Conservation (phyloP, 2,797 vertebrate genomes). For the Dendrocincla tyrannina region DNA sequence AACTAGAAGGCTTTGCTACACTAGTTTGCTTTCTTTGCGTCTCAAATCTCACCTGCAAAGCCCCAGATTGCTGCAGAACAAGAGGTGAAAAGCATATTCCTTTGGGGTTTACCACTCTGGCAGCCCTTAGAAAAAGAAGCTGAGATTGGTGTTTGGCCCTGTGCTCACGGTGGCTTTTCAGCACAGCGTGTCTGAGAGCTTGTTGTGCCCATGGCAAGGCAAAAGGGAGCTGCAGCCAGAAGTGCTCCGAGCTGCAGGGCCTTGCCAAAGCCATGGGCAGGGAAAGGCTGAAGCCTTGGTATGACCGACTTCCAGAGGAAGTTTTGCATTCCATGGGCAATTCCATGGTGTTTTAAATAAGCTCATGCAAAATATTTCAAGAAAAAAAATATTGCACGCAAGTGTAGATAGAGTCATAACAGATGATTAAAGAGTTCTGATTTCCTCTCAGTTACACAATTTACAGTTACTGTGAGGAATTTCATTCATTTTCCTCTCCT, state of each 20-base stretch:
- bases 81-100: not conserved
- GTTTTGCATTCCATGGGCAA: not conserved
- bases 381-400: not conserved
- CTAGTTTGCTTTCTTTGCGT: not conserved
- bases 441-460: not conserved
- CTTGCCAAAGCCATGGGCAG: not conserved
- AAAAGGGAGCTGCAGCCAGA: not conserved
- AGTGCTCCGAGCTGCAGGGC: not conserved
- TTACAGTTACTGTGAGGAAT: not conserved
- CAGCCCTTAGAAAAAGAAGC: not conserved
- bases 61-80: not conserved
- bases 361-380: not conserved
- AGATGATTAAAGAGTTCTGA: not conserved
- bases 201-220: not conserved
- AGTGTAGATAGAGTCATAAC: not conserved
- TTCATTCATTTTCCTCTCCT: not conserved
- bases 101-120: not conserved
- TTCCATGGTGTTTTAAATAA: not conserved
- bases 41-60: not conserved
- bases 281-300: not conserved
- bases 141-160: not conserved
- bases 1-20: not conserved
- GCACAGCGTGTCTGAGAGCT: not conserved
- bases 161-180: not conserved
- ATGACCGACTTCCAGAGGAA: not conserved